A percentile compares a stretch with the other conserved stretches of the same genome.
These are phyloP conservation scores for Pyrocephalus nanus DNA, from an alignment of 2,797 vertebrate genomes.

Conservation along the genomic window DNA sequence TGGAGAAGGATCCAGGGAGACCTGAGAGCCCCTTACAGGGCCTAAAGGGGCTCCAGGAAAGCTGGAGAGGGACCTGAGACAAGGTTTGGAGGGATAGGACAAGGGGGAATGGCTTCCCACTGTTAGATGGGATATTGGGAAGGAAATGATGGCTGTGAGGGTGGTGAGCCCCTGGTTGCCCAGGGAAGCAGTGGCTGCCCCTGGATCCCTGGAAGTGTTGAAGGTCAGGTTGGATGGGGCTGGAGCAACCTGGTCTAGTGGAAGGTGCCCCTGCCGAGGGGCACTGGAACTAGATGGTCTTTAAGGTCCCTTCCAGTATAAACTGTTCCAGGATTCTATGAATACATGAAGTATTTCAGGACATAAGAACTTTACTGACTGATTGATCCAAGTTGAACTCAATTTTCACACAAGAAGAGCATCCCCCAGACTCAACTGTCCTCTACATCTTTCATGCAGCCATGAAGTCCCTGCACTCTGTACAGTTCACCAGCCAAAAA, in stretches of 20 bases:
- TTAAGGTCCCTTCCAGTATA: not conserved
- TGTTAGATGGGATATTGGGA: fast-evolving
- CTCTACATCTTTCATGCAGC: fast-evolving
- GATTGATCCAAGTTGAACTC: not conserved
- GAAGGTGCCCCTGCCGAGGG: not conserved
- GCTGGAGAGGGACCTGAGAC: not conserved
- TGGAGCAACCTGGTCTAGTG: fast-evolving
- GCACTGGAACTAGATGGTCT: not conserved
- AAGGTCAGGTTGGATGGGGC: fast-evolving
- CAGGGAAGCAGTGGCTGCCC: not conserved
- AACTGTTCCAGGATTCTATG: not conserved
- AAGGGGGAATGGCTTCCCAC: not conserved
- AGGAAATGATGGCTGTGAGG: not conserved
- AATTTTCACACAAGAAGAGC: not conserved
- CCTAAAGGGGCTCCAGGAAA: not conserved
- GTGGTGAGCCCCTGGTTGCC: not conserved
- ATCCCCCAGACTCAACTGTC: not conserved
- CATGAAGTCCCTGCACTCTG: not conserved
- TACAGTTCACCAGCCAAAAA: not conserved
- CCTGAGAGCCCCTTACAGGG: not conserved
- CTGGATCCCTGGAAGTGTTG: not conserved
- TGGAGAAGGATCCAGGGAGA: not conserved
- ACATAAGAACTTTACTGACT: not conserved
- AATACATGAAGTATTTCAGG: not conserved
- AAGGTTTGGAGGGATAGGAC: not conserved